Percentiles rank a stretch among this genome's conserved stretches.
Conservation (phyloP, 2,888 invertebrate species). For the Fragum fragum region DNA sequence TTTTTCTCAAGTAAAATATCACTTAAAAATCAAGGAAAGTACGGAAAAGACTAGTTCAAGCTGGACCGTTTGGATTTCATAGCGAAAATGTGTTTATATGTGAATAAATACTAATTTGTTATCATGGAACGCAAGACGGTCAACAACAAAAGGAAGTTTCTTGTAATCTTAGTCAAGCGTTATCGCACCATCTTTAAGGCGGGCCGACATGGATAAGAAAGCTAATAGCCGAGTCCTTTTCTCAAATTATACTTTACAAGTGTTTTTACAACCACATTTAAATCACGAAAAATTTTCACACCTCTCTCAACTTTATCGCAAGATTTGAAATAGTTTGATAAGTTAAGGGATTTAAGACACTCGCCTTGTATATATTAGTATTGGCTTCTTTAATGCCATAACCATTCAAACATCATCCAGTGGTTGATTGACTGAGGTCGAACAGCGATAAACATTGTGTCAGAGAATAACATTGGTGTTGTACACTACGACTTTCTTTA, state of each 20-base stretch:
- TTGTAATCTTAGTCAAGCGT: slow-evolving; percentile 6
- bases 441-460: slow-evolving; percentile 12
- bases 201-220: background rate
- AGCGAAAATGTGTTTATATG: too few species aligned
- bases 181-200: slow-evolving; percentile 13
- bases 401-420: slow-evolving; percentile 8
- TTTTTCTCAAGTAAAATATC: too few species aligned
- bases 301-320: slow-evolving; percentile 8
- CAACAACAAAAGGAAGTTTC: slow-evolving; percentile 7
- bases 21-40: too few species aligned
- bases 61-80: too few species aligned
- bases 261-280: slow-evolving; percentile 9
- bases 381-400: slow-evolving; percentile 20
- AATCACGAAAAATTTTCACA: slow-evolving; percentile 4
- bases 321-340: background rate
- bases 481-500: slow-evolving; percentile 8
- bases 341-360: slow-evolving; percentile 4
- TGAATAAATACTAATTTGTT: slow-evolving; percentile 13
- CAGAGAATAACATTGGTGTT: background rate
- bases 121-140: background rate
- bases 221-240: background rate
- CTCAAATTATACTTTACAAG: slow-evolving; percentile 26
- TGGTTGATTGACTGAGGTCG: background rate
- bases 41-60: too few species aligned
- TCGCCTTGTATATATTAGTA: slow-evolving; percentile 11